Conservation (phyloP, 2,888 invertebrate genomes). For the Erebia epiphron region DNA sequence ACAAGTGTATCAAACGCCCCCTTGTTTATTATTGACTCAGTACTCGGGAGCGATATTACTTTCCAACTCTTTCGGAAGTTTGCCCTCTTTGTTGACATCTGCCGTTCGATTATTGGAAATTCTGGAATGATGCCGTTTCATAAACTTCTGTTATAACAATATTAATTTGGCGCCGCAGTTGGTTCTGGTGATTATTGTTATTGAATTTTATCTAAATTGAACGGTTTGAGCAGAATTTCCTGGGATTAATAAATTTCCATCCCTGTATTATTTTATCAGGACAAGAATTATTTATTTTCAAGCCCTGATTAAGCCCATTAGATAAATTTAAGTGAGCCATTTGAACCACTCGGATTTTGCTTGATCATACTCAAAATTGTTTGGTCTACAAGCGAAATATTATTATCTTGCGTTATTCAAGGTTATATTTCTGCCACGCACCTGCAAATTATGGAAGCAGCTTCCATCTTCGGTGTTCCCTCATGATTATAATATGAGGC, state of each 20-base stretch:
- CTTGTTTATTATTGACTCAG: slow-evolving; percentile 79
- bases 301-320: no score
- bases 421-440: no score
- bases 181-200: slow-evolving; percentile 35
- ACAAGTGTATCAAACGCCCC: slow-evolving; percentile 81
- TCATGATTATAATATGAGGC: no score
- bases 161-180: slow-evolving; percentile 44
- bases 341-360: no score
- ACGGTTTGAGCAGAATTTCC: neutral
- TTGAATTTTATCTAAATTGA: slow-evolving; percentile 31
- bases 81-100: slow-evolving; percentile 79
- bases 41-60: slow-evolving; percentile 65
- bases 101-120: slow-evolving; percentile 75
- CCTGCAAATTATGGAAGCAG: no score
- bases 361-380: no score
- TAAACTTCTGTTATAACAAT: slow-evolving; percentile 55
- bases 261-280: neutral
- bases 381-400: no score
- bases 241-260: neutral
- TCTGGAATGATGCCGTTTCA: slow-evolving; percentile 57
- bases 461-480: no score
- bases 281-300: neutral
- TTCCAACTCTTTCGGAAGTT: slow-evolving; percentile 82
- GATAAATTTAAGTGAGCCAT: no score
- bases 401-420: no score